phyloP scores from a whole-genome alignment of 2,888 invertebrate genomes.

The Rotaria macrura region DNA sequence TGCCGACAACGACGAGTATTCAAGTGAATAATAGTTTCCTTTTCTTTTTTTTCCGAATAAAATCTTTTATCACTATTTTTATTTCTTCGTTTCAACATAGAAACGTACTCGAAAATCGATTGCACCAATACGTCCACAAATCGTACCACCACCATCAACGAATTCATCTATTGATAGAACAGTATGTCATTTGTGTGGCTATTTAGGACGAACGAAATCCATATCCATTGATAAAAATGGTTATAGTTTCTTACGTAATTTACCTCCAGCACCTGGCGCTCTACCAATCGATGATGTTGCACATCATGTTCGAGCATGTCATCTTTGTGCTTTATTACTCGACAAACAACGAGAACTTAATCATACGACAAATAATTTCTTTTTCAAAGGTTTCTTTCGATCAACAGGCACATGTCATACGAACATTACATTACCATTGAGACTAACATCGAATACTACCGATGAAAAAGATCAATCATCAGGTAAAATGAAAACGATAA shows the following conservation, averaged over 20 bases:
- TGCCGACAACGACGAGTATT: not conserved
- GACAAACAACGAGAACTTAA: not conserved
- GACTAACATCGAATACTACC: not conserved
- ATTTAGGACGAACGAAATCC: not conserved
- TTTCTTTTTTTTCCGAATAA: not conserved
- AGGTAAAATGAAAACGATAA: not conserved
- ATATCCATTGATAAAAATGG: not conserved
- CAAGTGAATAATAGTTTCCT: not conserved
- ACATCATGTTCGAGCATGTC: not conserved
- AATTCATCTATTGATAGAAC: not conserved
- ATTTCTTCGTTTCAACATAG: not conserved
- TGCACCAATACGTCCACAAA: not conserved
- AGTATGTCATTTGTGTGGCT: slow-evolving; percentile 5
- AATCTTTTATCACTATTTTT: not conserved
- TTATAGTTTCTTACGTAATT: not conserved
- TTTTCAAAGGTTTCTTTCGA: slow-evolving; percentile 11
- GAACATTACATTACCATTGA: not conserved
- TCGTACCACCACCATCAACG: not conserved
- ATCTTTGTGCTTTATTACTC: not conserved
- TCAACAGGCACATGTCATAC: not conserved
- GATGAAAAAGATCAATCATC: not conserved
- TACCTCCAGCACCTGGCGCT: not conserved
- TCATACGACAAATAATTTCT: not conserved
- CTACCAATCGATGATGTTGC: not conserved
- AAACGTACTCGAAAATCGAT: not conserved